Percentiles rank a stretch among this genome's conserved stretches.
phyloP scores from a whole-genome alignment of 2,797 vertebrate genomes.

The Myotis findleyi region DNA sequence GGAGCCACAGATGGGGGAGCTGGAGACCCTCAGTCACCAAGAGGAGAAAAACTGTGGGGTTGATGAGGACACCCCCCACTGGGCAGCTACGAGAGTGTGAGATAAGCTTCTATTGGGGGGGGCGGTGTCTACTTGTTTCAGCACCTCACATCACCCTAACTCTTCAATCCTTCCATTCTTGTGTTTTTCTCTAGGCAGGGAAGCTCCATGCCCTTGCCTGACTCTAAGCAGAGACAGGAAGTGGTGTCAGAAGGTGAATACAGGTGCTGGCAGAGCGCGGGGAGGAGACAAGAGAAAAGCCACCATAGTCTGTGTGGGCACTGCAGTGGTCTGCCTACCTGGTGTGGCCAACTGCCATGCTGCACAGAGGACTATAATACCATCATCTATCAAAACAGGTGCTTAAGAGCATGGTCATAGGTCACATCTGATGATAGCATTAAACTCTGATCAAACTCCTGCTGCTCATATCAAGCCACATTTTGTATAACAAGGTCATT shows the following conservation, averaged over 20 bases:
- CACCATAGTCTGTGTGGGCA: background rate
- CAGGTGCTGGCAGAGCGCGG: background rate
- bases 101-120: background rate
- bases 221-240: background rate
- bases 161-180: background rate
- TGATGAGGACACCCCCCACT: background rate
- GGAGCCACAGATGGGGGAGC: background rate
- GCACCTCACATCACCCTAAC: background rate
- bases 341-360: background rate
- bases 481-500: conserved; percentile 35
- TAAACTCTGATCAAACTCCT: conserved; percentile 63
- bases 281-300: background rate
- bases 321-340: background rate
- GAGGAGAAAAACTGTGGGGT: background rate
- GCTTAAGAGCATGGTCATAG: background rate
- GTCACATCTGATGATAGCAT: conserved; percentile 30
- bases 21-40: fast-evolving
- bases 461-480: background rate
- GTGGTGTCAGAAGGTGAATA: fast-evolving
- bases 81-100: background rate
- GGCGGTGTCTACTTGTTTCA: background rate
- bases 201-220: background rate
- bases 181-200: background rate
- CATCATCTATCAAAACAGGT: conserved; percentile 6
- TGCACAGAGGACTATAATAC: background rate